phyloP scores from a whole-genome alignment of 2,113 vertebrate genomes.

The Bagarius yarrelli region DNA sequence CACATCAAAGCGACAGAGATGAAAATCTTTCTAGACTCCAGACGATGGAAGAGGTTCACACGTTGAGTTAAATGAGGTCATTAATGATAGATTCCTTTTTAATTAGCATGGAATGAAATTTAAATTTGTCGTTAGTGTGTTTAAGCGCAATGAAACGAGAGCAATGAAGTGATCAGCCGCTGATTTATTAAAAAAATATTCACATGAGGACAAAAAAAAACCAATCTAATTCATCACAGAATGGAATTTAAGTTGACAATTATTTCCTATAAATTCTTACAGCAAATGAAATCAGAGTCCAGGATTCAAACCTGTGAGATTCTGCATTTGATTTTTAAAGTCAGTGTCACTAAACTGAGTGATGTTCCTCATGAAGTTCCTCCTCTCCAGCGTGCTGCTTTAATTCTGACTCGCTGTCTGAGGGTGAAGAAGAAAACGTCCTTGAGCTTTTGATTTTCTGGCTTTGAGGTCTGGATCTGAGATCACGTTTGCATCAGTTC shows the following conservation, averaged over 20 bases:
- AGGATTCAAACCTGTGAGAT: not conserved
- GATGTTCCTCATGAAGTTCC: not conserved
- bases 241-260: not conserved
- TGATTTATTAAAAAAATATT: not conserved
- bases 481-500: not conserved
- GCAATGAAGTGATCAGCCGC: not conserved
- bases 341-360: not conserved
- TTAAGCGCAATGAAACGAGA: not conserved
- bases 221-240: no score
- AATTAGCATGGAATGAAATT: not conserved
- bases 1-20: not conserved
- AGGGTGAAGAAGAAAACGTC: not conserved
- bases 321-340: no score
- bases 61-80: not conserved
- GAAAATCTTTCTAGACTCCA: constrained; percentile 7
- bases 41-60: not conserved
- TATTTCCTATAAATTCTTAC: not conserved
- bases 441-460: not conserved
- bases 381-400: not conserved
- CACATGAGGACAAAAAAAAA: not conserved
- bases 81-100: not conserved
- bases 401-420: not conserved
- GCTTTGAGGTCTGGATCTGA: no score
- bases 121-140: not conserved
- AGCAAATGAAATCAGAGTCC: not conserved